A percentile compares a stretch with the other conserved stretches of the same genome.
Conservation (phyloP, 1,140 invertebrate genomes). For the Periplaneta americana region DNA sequence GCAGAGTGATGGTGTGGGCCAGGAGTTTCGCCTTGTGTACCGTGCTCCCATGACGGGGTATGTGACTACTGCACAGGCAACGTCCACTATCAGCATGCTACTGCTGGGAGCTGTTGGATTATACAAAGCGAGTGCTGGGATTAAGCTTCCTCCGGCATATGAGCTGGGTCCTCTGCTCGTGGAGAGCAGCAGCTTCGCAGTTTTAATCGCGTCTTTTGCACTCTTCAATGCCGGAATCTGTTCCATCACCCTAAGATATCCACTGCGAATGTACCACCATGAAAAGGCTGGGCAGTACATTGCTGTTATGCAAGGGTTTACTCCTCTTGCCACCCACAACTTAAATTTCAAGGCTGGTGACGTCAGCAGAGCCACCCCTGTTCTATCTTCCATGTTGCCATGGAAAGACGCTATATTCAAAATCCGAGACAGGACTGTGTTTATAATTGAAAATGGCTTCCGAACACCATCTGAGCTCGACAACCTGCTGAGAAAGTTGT, state of each 20-base stretch:
- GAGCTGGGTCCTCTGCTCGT: too few species aligned
- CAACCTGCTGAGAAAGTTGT: conserved; percentile 26
- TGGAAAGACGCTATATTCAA: conserved; percentile 1
- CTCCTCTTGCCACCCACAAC: conserved; percentile 14
- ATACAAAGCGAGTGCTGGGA: background rate
- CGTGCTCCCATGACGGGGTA: conserved; percentile 26
- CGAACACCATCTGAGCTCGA: conserved; percentile 29
- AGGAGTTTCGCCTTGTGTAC: conserved; percentile 29
- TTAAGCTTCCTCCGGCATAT: background rate
- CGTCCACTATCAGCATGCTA: background rate
- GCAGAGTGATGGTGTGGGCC: conserved; percentile 27
- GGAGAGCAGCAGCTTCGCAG: too few species aligned
- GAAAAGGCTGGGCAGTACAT: conserved; percentile 18
- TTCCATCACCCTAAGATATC: conserved; percentile 1
- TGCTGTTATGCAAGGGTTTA: conserved; percentile 2
- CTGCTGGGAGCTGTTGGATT: conserved; percentile 15
- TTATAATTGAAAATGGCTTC: conserved; percentile 29
- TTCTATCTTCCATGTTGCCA: background rate
- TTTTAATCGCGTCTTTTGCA: background rate
- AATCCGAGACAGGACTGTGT: conserved; percentile 13
- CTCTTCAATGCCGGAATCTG: background rate
- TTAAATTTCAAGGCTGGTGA: background rate
- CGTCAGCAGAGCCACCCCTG: background rate
- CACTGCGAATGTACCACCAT: conserved; percentile 23
- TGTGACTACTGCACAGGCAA: conserved; percentile 19